Base-by-base conservation (phyloP, 1,140 invertebrate genomes). In the Sminthurinus signatus region DNA sequence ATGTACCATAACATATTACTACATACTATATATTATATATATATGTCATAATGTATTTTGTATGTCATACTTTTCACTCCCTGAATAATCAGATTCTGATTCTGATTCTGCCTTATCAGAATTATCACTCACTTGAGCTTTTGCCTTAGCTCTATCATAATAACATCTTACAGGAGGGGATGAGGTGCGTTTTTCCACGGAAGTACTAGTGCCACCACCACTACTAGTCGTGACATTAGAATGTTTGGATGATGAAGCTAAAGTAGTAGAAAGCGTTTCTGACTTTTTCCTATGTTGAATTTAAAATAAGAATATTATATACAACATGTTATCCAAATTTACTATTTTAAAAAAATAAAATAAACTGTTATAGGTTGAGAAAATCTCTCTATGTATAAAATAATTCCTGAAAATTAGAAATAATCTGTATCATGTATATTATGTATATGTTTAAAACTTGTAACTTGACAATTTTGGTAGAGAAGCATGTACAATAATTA, bases 151-250 rank as follows among this genome's bases (percentile, higher is more conserved):
- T 21, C 19, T 60, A 52, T 50, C 67, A n/a, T 69, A 69, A 31
- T 69, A 69, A 3, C 68, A 14, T 21, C 59, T 57, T 8, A 69
- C 60, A 10, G 68, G 68, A 29, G 67, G 67, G 0, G 67, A 60
- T 32, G 54, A 27, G 29, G 51, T 64, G 2, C 28, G 32, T 27
- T 15, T 28, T 21, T 50, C 46, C 12, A 29, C 50, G 27, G 5
- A 15, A 8, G 32, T 36, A 15, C 5, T 8, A 8, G 32, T 8
- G 32, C n/a, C n/a, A n/a, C n/a, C n/a, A n/a, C n/a, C n/a, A n/a
- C n/a, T n/a, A n/a, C n/a, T n/a, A n/a, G n/a, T n/a, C n/a, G 32
- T 8, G 32, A 8, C 15, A 36, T 36, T 36, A 8, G 32, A 15
- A 36, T 36, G 32, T 36, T 15, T 36, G 5, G 32, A 36, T 8